Percentiles rank a stretch among this genome's conserved stretches.
phyloP scores from a whole-genome alignment of 2,797 vertebrate species.

The Epinephelus malabaricus region DNA sequence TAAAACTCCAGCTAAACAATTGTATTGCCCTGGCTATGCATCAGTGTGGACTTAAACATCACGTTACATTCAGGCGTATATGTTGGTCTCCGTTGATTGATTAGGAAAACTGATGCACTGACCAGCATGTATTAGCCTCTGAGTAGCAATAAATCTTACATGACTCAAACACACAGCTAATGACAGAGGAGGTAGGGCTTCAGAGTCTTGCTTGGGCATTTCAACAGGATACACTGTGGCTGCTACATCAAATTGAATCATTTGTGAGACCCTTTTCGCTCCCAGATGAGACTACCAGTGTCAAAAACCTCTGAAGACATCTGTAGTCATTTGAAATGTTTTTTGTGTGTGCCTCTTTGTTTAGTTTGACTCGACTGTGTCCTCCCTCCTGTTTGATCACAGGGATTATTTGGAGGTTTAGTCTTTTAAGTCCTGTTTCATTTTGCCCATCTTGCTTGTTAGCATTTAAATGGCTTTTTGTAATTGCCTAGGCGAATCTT shows the following conservation, averaged over 20 bases:
- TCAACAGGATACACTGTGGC: background rate
- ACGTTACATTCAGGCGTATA: too few species aligned
- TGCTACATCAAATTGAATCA: background rate
- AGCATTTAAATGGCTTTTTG: slow-evolving; percentile 74
- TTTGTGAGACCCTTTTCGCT: background rate
- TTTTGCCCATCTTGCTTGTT: slow-evolving; percentile 64
- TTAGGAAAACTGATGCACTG: background rate
- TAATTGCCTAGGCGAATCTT: slow-evolving; percentile 64
- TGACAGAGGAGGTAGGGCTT: background rate
- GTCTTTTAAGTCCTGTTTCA: slow-evolving; percentile 58
- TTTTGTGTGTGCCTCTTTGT: slow-evolving; percentile 15
- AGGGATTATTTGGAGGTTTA: slow-evolving; percentile 61
- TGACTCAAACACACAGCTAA: background rate
- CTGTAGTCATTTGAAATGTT: slow-evolving; percentile 1
- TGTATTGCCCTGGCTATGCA: too few species aligned
- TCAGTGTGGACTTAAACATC: too few species aligned
- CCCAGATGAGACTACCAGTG: background rate
- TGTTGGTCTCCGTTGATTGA: too few species aligned
- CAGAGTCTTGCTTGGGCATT: background rate
- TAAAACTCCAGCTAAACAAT: too few species aligned
- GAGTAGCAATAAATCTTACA: background rate
- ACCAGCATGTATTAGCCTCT: background rate
- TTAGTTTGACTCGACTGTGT: slow-evolving; percentile 19
- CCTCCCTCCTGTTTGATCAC: slow-evolving; percentile 51
- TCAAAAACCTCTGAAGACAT: slow-evolving; percentile 16